Evolutionary conservation across 2,797 vertebrate genomes (phyloP).

Genomic region (Danio albolineatus): DNA sequence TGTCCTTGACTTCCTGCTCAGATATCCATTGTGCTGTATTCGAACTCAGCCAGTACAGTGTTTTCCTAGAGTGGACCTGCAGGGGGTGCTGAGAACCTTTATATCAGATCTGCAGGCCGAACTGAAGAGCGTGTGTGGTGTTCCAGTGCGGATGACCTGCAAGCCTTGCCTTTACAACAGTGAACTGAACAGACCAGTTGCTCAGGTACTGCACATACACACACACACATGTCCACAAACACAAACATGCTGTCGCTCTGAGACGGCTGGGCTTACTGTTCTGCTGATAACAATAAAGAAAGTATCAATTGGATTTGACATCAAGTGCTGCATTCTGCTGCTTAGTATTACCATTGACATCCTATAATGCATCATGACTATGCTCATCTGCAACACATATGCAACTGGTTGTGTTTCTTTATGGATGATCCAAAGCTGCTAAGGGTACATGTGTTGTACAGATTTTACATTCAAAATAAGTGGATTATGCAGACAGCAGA

Average conservation of each 20-base stretch:
- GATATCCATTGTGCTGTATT: slow-evolving; percentile 89
- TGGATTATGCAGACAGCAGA: background rate
- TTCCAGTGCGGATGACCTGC: slow-evolving; percentile 80
- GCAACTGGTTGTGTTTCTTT: background rate
- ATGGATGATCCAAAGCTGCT: background rate
- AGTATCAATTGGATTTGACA: slow-evolving; percentile 2
- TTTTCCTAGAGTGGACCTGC: slow-evolving; percentile 79
- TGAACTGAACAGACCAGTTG: slow-evolving; percentile 67
- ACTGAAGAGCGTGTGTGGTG: slow-evolving; percentile 83
- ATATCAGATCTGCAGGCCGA: slow-evolving; percentile 76
- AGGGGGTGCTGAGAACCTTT: slow-evolving; percentile 80
- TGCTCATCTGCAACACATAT: slow-evolving; percentile 29
- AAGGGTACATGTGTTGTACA: background rate
- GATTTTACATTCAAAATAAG: slow-evolving; percentile 3
- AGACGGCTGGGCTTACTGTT: background rate
- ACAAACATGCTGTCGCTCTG: background rate
- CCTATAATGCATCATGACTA: background rate
- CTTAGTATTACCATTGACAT: slow-evolving; percentile 15
- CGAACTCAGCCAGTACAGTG: slow-evolving; percentile 86
- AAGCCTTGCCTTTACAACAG: slow-evolving; percentile 77
- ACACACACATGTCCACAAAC: background rate
- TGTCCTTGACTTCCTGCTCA: slow-evolving; percentile 63
- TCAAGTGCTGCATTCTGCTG: background rate
- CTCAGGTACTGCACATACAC: slow-evolving; percentile 34
- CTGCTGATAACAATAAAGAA: background rate